Evolutionary conservation across 1,140 invertebrate genomes (phyloP).

Genomic region (Pachyrhynchus sulphureomaculatus): DNA sequence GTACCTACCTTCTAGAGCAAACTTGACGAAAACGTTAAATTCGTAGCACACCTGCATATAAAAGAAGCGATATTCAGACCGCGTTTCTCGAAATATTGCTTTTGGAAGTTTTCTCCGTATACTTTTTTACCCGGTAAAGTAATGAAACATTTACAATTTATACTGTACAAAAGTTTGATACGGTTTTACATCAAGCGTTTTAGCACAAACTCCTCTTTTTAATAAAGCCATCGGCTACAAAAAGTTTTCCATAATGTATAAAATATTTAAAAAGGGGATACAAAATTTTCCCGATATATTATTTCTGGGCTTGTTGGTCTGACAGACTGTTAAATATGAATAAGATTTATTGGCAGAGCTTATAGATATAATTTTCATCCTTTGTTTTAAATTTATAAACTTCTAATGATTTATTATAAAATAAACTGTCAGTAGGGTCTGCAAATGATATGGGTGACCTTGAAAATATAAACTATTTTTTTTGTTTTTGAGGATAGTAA

Average conservation of each 20-base stretch:
- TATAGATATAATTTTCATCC: background rate
- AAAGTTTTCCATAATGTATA: conserved; percentile 1
- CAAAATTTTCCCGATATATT: conserved; percentile 4
- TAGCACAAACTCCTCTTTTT: background rate
- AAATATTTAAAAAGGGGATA: conserved; percentile 1
- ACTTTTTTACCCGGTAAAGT: background rate
- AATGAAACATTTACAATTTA: conserved; percentile 4
- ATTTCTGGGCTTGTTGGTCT: background rate
- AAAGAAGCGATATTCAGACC: conserved; percentile 3
- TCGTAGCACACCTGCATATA: conserved; percentile 1
- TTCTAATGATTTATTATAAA: background rate
- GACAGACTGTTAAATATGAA: background rate
- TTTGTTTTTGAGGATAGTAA: too few relatives aligned
- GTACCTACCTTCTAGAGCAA: conserved; percentile 2
- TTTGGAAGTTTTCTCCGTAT: background rate
- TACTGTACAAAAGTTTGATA: conserved; percentile 7
- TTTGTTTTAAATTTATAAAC: background rate
- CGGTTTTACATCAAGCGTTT: background rate
- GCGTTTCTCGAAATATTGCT: conserved; percentile 7
- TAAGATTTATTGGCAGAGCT: background rate
- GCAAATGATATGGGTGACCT: too few relatives aligned
- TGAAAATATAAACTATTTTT: too few relatives aligned
- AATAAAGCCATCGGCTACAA: background rate
- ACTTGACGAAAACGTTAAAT: conserved; percentile 7
- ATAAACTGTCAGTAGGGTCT: too few relatives aligned